Evolutionary conservation across 2,797 vertebrate genomes (phyloP).

Genomic region (Sphenodon punctatus): DNA sequence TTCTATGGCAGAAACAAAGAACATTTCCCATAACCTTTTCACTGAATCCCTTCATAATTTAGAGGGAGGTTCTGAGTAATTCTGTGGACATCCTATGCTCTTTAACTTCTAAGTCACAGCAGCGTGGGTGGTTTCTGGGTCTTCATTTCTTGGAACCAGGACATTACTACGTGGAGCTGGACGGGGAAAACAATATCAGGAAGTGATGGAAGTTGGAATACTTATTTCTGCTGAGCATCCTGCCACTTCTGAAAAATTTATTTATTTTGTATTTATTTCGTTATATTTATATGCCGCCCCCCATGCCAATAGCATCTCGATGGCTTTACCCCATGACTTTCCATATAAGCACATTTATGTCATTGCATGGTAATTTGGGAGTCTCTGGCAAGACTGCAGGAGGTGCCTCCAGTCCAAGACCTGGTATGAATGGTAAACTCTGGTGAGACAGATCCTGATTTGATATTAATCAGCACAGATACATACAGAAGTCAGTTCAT

Average conservation of each 20-base stretch:
- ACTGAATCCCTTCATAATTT: background rate
- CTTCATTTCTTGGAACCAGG: background rate
- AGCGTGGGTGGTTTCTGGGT: background rate
- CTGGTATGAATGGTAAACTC: background rate
- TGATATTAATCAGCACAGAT: background rate
- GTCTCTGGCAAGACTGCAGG: background rate
- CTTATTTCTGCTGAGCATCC: background rate
- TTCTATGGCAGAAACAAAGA: background rate
- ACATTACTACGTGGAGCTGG: background rate
- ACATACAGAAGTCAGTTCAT: background rate
- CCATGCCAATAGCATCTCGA: too few species aligned
- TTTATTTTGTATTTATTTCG: too few species aligned
- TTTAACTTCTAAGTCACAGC: background rate
- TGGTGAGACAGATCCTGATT: background rate
- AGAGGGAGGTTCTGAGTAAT: background rate
- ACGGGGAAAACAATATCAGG: background rate
- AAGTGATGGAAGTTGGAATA: background rate
- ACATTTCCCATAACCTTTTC: slow-evolving; percentile 10
- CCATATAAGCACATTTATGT: background rate
- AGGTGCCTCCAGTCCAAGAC: background rate
- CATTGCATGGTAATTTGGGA: background rate
- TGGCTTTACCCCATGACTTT: background rate
- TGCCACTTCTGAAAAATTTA: background rate
- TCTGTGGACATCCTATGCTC: background rate
- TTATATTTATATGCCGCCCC: too few species aligned